A percentile compares a stretch with the other conserved stretches of the same genome.
phyloP scores from a whole-genome alignment of 2,888 invertebrate species.

The Pachydiplax longipennis region DNA sequence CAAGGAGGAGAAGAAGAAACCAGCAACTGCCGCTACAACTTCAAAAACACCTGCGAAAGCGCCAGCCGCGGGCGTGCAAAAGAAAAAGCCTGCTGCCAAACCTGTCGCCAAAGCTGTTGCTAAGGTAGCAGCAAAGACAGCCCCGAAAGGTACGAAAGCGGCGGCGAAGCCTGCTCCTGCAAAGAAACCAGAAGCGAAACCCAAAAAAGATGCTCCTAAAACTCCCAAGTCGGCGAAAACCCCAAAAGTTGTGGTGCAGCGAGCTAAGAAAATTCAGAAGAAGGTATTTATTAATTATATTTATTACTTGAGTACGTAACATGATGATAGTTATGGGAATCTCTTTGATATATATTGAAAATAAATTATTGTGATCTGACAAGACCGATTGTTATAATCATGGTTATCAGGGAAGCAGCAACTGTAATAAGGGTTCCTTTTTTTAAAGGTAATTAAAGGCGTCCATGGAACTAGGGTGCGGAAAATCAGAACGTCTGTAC shows the following conservation, averaged over 20 bases:
- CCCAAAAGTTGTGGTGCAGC: constrained; percentile 68
- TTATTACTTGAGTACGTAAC: background rate
- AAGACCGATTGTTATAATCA: no score
- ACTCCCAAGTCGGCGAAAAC: constrained; percentile 55
- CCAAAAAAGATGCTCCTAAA: constrained; percentile 65
- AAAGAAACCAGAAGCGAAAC: constrained; percentile 61
- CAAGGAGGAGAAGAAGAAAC: constrained; percentile 53
- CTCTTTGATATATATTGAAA: constrained; percentile 64
- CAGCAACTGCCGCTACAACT: constrained; percentile 56
- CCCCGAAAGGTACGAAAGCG: constrained; percentile 59
- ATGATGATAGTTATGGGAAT: constrained; percentile 61
- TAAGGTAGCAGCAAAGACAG: constrained; percentile 59
- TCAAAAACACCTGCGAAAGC: constrained; percentile 59
- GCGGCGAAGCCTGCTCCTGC: constrained; percentile 47
- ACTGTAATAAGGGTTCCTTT: background rate
- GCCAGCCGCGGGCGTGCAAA: constrained; percentile 61
- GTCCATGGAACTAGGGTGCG: constrained; percentile 85
- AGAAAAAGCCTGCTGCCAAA: constrained; percentile 63
- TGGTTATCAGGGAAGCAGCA: background rate
- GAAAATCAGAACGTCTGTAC: constrained; percentile 93
- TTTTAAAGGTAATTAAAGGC: constrained; percentile 84
- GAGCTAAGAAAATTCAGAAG: constrained; percentile 84
- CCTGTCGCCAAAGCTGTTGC: constrained; percentile 58
- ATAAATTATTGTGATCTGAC: constrained; percentile 36
- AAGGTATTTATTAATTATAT: constrained; percentile 67